Evolutionary conservation across 2,113 vertebrate genomes (phyloP).

Genomic region (Ochotona princeps): DNA sequence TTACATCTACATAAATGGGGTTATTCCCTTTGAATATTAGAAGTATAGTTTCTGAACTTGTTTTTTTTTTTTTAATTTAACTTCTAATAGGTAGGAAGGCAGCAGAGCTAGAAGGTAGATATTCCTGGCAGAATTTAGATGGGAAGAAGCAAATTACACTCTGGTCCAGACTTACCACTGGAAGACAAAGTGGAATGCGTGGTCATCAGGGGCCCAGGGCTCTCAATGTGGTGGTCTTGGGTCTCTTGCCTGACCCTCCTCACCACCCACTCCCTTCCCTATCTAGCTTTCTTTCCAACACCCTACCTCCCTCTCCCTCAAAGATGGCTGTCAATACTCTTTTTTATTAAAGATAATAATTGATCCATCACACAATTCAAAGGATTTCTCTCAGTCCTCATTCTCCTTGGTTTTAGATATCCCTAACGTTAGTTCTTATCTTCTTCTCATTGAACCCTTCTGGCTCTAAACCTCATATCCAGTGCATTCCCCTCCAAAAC

Average conservation of each 20-base stretch:
- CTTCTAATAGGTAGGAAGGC: not conserved
- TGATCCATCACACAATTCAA: not conserved
- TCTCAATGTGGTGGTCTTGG: not conserved
- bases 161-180: not conserved
- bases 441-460: not conserved
- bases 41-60: conserved; percentile 23
- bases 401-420: not conserved
- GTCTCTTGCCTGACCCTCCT: not conserved
- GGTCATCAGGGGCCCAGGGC: not conserved
- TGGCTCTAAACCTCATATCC: not conserved
- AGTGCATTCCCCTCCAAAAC: not conserved
- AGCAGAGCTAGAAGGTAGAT: not conserved
- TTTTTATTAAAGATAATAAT: conserved; percentile 8
- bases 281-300: not conserved
- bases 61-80: not conserved
- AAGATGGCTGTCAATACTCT: not conserved
- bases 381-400: not conserved
- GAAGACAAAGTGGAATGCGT: not conserved
- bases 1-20: conserved; percentile 52
- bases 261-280: not conserved
- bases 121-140: not conserved
- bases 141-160: not conserved
- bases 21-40: conserved; percentile 22
- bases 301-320: not conserved
- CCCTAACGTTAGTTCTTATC: not conserved